These are phyloP conservation scores for Drosophila anomelani DNA, from an alignment of 2,888 invertebrate genomes.

Conservation along the genomic window DNA sequence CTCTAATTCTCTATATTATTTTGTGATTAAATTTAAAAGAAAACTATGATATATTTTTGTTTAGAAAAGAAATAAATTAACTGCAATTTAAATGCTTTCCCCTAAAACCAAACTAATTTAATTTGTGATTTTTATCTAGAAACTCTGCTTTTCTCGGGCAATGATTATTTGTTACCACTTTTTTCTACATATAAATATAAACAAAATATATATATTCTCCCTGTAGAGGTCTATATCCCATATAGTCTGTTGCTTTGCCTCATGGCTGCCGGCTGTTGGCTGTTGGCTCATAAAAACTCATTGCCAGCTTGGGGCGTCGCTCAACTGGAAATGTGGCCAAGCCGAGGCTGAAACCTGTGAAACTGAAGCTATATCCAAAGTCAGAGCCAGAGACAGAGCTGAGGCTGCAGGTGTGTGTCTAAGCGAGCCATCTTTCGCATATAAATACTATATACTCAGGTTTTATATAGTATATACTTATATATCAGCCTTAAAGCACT, in stretches of 20 bases:
- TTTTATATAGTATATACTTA: background rate
- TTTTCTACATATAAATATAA: slow-evolving; percentile 7
- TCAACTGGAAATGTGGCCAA: slow-evolving; percentile 75
- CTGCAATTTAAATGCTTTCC: background rate
- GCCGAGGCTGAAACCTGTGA: slow-evolving; percentile 39
- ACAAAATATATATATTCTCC: background rate
- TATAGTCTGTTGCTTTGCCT: slow-evolving; percentile 47
- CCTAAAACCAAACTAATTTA: background rate
- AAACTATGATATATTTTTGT: no score
- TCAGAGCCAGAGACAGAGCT: slow-evolving; percentile 8
- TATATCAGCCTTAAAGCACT: background rate
- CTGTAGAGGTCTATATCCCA: slow-evolving; percentile 9
- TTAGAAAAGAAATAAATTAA: background rate
- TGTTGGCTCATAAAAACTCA: slow-evolving; percentile 57
- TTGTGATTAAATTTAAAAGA: no score
- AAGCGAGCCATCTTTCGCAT: slow-evolving; percentile 27
- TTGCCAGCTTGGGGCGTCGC: slow-evolving; percentile 73
- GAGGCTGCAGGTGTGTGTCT: slow-evolving; percentile 68
- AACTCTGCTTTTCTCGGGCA: background rate
- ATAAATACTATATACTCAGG: slow-evolving; percentile 9
- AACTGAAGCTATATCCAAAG: slow-evolving; percentile 13
- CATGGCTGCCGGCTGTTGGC: no score
- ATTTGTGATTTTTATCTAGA: background rate
- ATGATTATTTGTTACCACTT: slow-evolving; percentile 13
- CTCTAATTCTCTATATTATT: no score